Evolutionary conservation across 2,113 vertebrate genomes (phyloP), one percentile per base, ranked within the genome.

Genomic region (Reinhardtius hippoglossoides): DNA sequence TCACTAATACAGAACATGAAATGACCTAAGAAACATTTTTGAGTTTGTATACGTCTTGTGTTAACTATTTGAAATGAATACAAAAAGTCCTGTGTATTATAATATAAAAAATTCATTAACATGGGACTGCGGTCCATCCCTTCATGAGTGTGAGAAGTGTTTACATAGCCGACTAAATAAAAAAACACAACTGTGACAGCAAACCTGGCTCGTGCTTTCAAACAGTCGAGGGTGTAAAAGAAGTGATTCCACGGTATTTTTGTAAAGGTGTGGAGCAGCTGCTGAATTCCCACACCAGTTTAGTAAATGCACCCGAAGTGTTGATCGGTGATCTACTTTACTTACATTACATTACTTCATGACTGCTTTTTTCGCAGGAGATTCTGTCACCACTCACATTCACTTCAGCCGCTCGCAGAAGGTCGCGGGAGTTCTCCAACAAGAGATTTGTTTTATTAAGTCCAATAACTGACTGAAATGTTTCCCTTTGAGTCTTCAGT

Each of bases 371-470:
- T 75, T 65, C 78, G 58, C 65, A 61, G 65, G 81, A 13, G 60
- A 78, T 71, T 86, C 77, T 84, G 82, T 89, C 88, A 82, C 46
- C 80, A 35, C 84, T 88, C 64, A 76, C 68, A 50, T 74, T 72
- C 82, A 62, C 64, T 65, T 52, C 40, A 54, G 85, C 76, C 85
- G 80, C 27, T 5, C 58, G 71, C 65, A 78, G 64, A 74, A 75
- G 87, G 91, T 91, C 90, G 84, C 68, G 59, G 67, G 64, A 84
- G 82, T 88, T 86, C 71, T 66, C 71, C 71, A 76, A 76, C 84
- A 69, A 77, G 76, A 84, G 67, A 89, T 91, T 90, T 91, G 76
- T 91, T 92, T 91, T 88, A 86, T 82, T 86, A 88, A 86, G 84
- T 89, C 85, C 78, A 85, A 87, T 77, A 89, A 88, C 85, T 86